These are phyloP conservation scores for Pristionchus entomophagus DNA, from an alignment of 2,888 invertebrate species.

Conservation along the genomic window DNA sequence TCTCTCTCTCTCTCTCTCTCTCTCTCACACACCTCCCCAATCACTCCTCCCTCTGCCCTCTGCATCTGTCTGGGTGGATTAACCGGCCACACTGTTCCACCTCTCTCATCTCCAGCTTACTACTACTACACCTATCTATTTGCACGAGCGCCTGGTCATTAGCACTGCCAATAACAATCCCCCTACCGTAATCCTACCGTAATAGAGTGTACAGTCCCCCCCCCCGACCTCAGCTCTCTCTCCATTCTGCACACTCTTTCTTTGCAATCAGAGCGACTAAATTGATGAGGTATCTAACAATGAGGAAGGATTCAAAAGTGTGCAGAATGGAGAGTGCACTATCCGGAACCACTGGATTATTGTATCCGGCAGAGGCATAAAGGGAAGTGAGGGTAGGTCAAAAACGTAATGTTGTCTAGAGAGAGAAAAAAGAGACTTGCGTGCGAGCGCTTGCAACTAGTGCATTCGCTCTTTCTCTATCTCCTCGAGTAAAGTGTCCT, in stretches of 20 bases:
- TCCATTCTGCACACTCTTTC: no score
- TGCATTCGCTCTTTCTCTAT: neutral
- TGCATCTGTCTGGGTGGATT: neutral
- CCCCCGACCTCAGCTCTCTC: no score
- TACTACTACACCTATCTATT: conserved; percentile 35
- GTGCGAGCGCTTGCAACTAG: neutral
- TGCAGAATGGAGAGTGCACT: no score
- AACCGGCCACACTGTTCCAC: conserved; percentile 33
- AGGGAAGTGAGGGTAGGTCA: neutral
- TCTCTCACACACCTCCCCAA: no score
- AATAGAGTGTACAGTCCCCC: neutral
- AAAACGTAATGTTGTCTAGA: no score
- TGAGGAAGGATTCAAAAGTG: no score
- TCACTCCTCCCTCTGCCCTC: no score
- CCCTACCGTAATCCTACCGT: neutral
- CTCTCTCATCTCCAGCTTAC: conserved; percentile 26
- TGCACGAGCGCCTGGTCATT: neutral
- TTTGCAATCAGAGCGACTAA: neutral
- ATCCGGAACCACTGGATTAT: no score
- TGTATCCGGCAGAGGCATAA: no score
- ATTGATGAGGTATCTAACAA: no score
- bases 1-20: neutral
- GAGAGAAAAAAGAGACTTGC: neutral
- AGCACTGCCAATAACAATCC: neutral
- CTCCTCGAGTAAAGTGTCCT: conserved; percentile 20